Percentiles rank a stretch among this genome's conserved stretches.
phyloP scores from a whole-genome alignment of 1,140 invertebrate genomes.

The Lineus longissimus region DNA sequence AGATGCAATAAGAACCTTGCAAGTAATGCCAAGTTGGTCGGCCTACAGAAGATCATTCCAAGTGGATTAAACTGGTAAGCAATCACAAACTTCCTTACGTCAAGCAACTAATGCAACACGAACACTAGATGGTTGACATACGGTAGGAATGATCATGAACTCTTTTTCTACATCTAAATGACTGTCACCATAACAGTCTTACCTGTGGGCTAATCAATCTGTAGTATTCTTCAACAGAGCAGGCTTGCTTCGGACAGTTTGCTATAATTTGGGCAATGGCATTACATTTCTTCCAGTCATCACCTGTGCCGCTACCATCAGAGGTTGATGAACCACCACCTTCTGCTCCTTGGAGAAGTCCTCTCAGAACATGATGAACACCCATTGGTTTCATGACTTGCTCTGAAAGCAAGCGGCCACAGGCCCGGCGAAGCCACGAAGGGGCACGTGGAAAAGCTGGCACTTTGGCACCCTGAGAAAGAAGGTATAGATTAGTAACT shows the following conservation, averaged over 20 bases:
- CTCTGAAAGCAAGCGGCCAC: constrained; percentile 61
- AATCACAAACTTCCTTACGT: too few species aligned
- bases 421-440: constrained; percentile 62
- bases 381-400: constrained; percentile 61
- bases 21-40: too few species aligned
- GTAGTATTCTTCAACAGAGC: constrained; percentile 58
- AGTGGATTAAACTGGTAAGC: too few species aligned
- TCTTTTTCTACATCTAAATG: too few species aligned
- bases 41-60: too few species aligned
- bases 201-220: constrained; percentile 43
- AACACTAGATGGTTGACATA: too few species aligned
- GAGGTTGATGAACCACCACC: constrained; percentile 20
- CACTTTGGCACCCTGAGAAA: background rate
- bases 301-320: background rate
- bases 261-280: constrained; percentile 62
- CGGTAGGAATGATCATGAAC: too few species aligned
- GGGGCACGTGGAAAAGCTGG: constrained; percentile 50
- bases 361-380: constrained; percentile 62
- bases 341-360: constrained; percentile 56
- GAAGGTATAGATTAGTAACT: too few species aligned
- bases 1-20: too few species aligned
- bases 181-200: too few species aligned
- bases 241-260: constrained; percentile 54
- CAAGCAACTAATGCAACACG: too few species aligned
- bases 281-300: constrained; percentile 61